phyloP scores from a whole-genome alignment of 2,888 invertebrate genomes.

The Drosophila diplacantha region DNA sequence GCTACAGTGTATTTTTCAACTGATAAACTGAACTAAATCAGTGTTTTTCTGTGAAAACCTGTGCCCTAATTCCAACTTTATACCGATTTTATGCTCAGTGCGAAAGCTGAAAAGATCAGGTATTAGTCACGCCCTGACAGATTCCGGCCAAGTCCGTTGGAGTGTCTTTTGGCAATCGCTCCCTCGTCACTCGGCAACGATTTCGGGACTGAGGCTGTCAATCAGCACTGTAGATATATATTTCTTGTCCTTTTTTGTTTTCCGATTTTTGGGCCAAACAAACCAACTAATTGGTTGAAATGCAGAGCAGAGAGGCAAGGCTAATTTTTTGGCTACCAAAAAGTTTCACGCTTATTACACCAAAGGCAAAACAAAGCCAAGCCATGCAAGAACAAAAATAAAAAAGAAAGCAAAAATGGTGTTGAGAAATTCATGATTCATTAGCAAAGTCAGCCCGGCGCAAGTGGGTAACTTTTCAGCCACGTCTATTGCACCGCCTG shows the following conservation, averaged over 20 bases:
- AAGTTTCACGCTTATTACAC: slow-evolving; percentile 70
- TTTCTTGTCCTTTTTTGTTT: not conserved
- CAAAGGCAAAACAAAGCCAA: slow-evolving; percentile 44
- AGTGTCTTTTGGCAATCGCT: slow-evolving; percentile 25
- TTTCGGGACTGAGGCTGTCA: slow-evolving; percentile 62
- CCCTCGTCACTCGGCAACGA: slow-evolving; percentile 59
- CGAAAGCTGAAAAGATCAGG: slow-evolving; percentile 38
- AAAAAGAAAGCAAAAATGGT: slow-evolving; percentile 32
- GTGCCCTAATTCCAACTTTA: not conserved
- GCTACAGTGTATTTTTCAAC: not conserved
- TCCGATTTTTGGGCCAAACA: slow-evolving; percentile 45
- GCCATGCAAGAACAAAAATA: slow-evolving; percentile 25
- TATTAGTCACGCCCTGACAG: slow-evolving; percentile 54
- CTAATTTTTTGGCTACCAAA: slow-evolving; percentile 60
- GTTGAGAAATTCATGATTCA: slow-evolving; percentile 68
- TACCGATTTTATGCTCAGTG: slow-evolving; percentile 2
- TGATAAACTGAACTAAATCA: not conserved
- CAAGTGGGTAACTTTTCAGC: slow-evolving; percentile 56
- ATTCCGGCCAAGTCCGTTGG: slow-evolving; percentile 28
- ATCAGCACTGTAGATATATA: slow-evolving; percentile 50
- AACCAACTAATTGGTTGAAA: slow-evolving; percentile 67
- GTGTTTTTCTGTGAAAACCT: not conserved
- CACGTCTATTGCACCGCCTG: slow-evolving; percentile 51
- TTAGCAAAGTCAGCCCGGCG: slow-evolving; percentile 54
- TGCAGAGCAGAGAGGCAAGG: slow-evolving; percentile 51